Evolutionary conservation across 2,113 vertebrate genomes (phyloP).

Genomic region (Boleophthalmus pectinirostris): DNA sequence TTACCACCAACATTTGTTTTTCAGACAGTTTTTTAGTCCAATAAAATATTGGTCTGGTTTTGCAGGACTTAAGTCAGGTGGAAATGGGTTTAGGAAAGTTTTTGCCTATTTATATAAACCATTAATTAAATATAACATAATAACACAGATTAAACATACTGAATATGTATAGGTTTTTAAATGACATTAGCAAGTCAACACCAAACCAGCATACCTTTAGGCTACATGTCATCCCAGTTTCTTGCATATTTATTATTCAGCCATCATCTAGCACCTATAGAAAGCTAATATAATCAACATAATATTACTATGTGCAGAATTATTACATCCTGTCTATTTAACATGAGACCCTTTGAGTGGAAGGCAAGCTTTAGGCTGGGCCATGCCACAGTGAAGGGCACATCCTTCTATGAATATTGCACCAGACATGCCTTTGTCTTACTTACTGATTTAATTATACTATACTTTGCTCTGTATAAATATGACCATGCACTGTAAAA

Average conservation of each 20-base stretch:
- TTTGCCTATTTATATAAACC: too few species aligned
- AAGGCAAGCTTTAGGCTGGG: background rate
- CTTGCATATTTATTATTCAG: conserved; percentile 6
- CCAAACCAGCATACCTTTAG: background rate
- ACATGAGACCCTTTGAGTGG: conserved; percentile 5
- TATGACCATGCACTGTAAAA: too few species aligned
- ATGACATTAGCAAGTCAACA: background rate
- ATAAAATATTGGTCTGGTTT: too few species aligned
- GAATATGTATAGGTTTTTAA: background rate
- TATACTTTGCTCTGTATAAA: background rate
- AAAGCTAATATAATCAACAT: conserved; percentile 6
- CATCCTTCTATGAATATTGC: background rate
- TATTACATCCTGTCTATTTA: conserved; percentile 16
- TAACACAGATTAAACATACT: background rate
- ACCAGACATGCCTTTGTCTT: background rate
- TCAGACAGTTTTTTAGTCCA: too few species aligned
- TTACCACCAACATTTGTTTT: background rate
- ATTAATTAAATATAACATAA: too few species aligned
- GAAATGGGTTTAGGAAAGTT: too few species aligned
- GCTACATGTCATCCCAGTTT: background rate
- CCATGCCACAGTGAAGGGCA: background rate
- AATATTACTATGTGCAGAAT: conserved; percentile 1
- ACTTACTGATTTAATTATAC: background rate
- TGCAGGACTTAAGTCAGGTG: too few species aligned
- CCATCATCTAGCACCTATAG: background rate